phyloP scores from a whole-genome alignment of 2,113 vertebrate species.

The Bubalus kerabau region DNA sequence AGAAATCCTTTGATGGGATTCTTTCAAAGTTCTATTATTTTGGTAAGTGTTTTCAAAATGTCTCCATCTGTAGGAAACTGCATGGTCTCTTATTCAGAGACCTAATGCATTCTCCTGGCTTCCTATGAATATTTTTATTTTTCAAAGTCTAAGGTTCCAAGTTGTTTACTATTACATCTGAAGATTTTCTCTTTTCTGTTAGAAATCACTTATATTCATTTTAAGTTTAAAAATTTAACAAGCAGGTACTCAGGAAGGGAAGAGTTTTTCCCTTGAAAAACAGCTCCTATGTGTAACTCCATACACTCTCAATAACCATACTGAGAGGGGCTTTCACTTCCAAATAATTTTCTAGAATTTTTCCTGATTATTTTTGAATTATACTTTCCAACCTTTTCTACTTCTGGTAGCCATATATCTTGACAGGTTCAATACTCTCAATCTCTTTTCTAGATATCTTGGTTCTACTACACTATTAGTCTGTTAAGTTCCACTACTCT shows the following conservation, averaged over 20 bases:
- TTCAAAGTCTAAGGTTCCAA: not conserved
- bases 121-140: not conserved
- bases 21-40: not conserved
- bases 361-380: not conserved
- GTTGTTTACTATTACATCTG: not conserved
- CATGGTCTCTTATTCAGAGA: not conserved
- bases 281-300: not conserved
- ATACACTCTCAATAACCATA: not conserved
- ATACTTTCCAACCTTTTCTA: not conserved
- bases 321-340: not conserved
- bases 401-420: not conserved
- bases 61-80: not conserved
- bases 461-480: not conserved
- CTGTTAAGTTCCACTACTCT: not conserved
- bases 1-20: not conserved
- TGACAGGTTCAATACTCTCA: not conserved
- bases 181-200: not conserved
- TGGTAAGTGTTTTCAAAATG: not conserved
- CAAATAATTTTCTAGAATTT: not conserved
- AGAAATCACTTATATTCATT: not conserved
- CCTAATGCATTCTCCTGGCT: not conserved
- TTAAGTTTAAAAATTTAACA: conserved; percentile 11
- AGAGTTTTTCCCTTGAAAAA: not conserved
- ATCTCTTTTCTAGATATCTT: not conserved
- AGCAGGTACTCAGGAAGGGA: not conserved